Conservation (phyloP, 2,797 vertebrate genomes). For the Sebastes iracundus region DNA sequence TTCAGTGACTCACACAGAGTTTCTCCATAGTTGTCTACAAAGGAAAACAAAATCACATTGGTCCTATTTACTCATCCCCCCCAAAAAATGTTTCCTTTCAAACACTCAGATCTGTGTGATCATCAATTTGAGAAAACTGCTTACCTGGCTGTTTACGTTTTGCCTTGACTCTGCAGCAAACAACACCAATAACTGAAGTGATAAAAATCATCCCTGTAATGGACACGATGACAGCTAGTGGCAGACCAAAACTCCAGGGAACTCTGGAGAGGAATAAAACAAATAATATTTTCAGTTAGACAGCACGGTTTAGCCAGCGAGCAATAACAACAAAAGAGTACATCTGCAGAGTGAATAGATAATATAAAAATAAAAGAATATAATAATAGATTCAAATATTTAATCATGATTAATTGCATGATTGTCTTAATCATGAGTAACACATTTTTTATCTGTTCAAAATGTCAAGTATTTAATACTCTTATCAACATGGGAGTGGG, state of each 20-base stretch:
- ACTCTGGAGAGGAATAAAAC: conserved; percentile 39
- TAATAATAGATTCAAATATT: too few relatives aligned
- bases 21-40: conserved; percentile 66
- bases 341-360: conserved; percentile 17
- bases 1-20: conserved; percentile 56
- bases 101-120: neutral
- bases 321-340: neutral
- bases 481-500: too few relatives aligned
- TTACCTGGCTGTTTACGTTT: conserved; percentile 47
- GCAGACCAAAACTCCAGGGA: conserved; percentile 52
- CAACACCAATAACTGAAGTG: conserved; percentile 34
- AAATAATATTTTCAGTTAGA: neutral
- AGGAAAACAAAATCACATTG: conserved; percentile 12
- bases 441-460: too few relatives aligned
- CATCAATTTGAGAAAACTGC: conserved; percentile 7
- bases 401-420: too few relatives aligned
- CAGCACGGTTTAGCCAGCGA: neutral
- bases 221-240: conserved; percentile 51
- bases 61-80: neutral
- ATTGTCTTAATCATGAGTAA: too few relatives aligned
- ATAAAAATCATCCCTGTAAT: conserved; percentile 52
- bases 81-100: neutral
- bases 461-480: too few relatives aligned
- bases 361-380: too few relatives aligned
- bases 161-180: conserved; percentile 59